These are phyloP conservation scores for Apocheima hispidaria DNA, from an alignment of 2,888 invertebrate genomes.

Conservation along the genomic window DNA sequence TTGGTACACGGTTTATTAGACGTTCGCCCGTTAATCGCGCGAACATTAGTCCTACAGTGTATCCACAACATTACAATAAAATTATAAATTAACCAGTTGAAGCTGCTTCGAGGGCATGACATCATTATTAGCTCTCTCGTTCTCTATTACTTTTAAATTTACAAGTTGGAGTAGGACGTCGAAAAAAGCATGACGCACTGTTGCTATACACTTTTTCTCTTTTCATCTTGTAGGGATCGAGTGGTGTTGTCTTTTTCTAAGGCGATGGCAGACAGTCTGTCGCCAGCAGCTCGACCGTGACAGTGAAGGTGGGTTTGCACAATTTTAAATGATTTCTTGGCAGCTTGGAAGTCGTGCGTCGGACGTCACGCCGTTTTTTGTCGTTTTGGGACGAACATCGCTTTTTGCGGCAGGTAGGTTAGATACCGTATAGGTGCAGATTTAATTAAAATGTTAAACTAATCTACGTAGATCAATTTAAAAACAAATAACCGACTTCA, in stretches of 20 bases:
- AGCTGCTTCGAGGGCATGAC: slow-evolving; percentile 33
- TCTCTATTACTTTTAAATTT: slow-evolving; percentile 1
- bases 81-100: slow-evolving; percentile 24
- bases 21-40: no score
- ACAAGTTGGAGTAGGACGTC: slow-evolving; percentile 28
- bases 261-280: slow-evolving; percentile 56
- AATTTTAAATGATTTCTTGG: slow-evolving; percentile 21
- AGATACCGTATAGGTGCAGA: neutral
- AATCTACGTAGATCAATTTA: neutral
- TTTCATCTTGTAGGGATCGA: slow-evolving; percentile 8
- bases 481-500: no score
- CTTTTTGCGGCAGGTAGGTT: neutral
- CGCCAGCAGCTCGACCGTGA: slow-evolving; percentile 51
- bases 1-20: no score
- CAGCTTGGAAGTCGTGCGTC: slow-evolving; percentile 6
- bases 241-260: slow-evolving; percentile 41
- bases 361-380: no score
- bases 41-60: no score
- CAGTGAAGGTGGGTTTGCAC: slow-evolving; percentile 40
- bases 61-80: slow-evolving; percentile 22
- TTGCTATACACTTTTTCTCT: slow-evolving; percentile 34
- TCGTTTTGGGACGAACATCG: neutral
- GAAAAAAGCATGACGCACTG: slow-evolving; percentile 34
- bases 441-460: neutral
- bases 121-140: slow-evolving; percentile 18